A percentile compares a stretch with the other conserved stretches of the same genome.
These are phyloP conservation scores for Leptocoma aspasia DNA, from an alignment of 2,113 vertebrate genomes.

Conservation along the genomic window DNA sequence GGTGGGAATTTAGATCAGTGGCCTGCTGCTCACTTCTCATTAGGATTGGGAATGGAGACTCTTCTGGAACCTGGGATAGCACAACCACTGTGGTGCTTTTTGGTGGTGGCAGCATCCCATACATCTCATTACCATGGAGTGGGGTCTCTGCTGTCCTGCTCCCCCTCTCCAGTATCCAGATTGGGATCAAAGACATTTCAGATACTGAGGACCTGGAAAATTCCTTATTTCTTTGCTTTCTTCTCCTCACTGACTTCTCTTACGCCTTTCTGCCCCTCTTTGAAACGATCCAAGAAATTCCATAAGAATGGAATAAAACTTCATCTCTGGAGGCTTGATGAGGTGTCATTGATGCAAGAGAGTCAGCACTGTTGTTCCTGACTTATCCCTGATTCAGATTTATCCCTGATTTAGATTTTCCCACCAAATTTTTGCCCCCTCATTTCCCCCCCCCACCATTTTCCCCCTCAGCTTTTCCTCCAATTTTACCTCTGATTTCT, in stretches of 20 bases:
- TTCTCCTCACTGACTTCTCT: neutral
- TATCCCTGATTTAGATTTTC: neutral
- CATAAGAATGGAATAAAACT: neutral
- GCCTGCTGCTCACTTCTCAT: neutral
- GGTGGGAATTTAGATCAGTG: neutral
- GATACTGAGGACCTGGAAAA: neutral
- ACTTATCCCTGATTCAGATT: neutral
- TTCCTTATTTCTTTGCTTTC: neutral
- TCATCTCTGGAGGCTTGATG: neutral
- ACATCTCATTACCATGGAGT: neutral
- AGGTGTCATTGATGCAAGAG: neutral
- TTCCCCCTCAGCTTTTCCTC: neutral
- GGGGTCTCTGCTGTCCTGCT: neutral
- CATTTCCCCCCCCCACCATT: neutral
- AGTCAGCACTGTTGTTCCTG: neutral
- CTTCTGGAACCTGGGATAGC: neutral
- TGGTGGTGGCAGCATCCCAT: neutral
- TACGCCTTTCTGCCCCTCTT: neutral
- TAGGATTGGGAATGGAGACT: neutral
- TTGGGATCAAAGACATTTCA: neutral
- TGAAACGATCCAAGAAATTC: neutral
- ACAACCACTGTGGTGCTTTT: neutral
- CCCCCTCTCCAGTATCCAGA: neutral
- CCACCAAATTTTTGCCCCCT: neutral
- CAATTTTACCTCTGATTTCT: neutral